Evolutionary conservation across 2,797 vertebrate species (phyloP).

Genomic region (Sebastolobus altivelis): DNA sequence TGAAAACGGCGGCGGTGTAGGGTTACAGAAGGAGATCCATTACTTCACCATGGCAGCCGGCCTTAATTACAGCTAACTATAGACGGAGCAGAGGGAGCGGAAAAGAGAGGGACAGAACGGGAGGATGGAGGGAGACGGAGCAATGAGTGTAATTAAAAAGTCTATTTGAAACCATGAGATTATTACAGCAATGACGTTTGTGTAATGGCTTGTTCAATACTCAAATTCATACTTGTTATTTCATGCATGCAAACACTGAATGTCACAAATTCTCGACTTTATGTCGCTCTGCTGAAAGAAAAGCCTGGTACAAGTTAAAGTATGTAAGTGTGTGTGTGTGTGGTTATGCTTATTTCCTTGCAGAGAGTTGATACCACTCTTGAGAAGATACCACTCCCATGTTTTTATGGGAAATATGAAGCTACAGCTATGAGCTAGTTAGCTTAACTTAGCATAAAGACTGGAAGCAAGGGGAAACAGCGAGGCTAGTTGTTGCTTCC

Average conservation of each 20-base stretch:
- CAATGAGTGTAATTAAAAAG: constrained; percentile 80
- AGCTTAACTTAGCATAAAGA: too few relatives aligned
- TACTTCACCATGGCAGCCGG: constrained; percentile 73
- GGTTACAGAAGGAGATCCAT: constrained; percentile 75
- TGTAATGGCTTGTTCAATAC: constrained; percentile 41
- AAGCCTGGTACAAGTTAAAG: not conserved
- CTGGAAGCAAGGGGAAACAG: too few relatives aligned
- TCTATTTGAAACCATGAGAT: constrained; percentile 72
- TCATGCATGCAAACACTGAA: constrained; percentile 22
- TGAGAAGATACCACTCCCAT: too few relatives aligned
- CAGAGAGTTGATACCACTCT: too few relatives aligned
- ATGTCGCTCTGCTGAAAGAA: not conserved
- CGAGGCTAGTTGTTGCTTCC: too few relatives aligned
- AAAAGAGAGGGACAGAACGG: constrained; percentile 22
- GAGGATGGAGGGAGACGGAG: constrained; percentile 48
- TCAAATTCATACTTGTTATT: constrained; percentile 21
- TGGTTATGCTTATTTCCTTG: too few relatives aligned
- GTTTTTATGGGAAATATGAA: too few relatives aligned
- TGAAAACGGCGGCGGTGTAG: constrained; percentile 54
- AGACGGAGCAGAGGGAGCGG: constrained; percentile 61
- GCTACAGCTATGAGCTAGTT: too few relatives aligned
- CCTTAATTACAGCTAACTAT: constrained; percentile 84
- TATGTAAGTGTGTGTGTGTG: not conserved
- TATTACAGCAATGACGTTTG: constrained; percentile 58
- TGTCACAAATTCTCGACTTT: not conserved